These are phyloP conservation scores for Dipodomys stephensi DNA, from an alignment of 2,113 vertebrate species.

Conservation along the genomic window DNA sequence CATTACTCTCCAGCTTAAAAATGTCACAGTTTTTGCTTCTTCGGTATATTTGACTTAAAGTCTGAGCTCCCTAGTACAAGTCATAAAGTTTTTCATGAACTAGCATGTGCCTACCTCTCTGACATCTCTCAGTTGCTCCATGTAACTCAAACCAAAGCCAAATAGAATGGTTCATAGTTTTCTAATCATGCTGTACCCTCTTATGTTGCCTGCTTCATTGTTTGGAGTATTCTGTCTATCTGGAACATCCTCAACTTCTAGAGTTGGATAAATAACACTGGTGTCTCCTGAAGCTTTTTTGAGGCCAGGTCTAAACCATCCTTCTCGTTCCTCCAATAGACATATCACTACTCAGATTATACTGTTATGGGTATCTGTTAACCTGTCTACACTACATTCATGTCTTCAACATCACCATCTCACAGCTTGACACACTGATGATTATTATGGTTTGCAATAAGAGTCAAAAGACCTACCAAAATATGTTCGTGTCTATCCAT, in stretches of 20 bases:
- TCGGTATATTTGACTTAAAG: not conserved
- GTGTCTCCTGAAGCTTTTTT: not conserved
- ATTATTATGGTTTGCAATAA: not conserved
- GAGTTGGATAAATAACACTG: not conserved
- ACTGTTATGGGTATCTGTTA: not conserved
- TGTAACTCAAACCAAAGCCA: not conserved
- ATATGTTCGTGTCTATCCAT: not conserved
- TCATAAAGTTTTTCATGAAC: not conserved
- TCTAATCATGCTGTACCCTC: not conserved
- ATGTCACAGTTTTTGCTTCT: not conserved
- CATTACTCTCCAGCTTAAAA: not conserved
- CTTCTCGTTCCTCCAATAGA: not conserved
- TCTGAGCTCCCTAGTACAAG: not conserved
- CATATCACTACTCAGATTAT: not conserved
- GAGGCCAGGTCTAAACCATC: not conserved
- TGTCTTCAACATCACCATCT: not conserved
- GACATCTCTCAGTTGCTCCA: not conserved
- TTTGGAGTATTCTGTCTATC: not conserved
- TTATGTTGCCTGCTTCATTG: not conserved
- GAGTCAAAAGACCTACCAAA: not conserved
- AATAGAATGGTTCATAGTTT: not conserved
- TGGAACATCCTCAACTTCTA: not conserved
- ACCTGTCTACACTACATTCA: not conserved
- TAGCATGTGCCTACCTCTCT: not conserved
- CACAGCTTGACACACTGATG: not conserved